Evolutionary conservation across 92 coral and sea anemone species (phyloP).

Genomic region (Palythoa grandis): DNA sequence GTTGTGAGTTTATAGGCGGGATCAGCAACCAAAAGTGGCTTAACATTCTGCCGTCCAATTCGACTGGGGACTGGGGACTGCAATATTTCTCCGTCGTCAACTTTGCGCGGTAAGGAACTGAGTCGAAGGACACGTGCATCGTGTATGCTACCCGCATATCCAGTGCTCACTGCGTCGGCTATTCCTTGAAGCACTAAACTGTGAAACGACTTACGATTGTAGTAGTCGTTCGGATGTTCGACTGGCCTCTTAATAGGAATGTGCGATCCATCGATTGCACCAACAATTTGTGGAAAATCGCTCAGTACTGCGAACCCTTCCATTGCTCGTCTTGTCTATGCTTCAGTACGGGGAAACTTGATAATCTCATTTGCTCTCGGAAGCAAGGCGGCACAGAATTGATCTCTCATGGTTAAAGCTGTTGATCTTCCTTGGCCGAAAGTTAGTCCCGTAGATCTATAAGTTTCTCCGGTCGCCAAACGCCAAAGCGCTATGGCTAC

Average conservation of each 20-base stretch:
- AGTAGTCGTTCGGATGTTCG: slow-evolving; percentile 52
- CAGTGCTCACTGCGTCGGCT: slow-evolving; percentile 59
- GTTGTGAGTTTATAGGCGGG: slow-evolving; percentile 55
- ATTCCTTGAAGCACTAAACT: slow-evolving; percentile 65
- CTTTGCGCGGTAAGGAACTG: slow-evolving; percentile 50
- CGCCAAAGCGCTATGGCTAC: slow-evolving; percentile 67
- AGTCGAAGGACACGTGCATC: slow-evolving; percentile 59
- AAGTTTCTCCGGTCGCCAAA: slow-evolving; percentile 63
- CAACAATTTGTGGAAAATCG: slow-evolving; percentile 62
- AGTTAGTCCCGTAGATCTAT: slow-evolving; percentile 49
- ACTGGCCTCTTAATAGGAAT: slow-evolving; percentile 53
- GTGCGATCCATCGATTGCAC: slow-evolving; percentile 70
- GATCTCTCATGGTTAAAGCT: slow-evolving; percentile 61
- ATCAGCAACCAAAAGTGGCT: slow-evolving; percentile 53
- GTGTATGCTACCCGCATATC: slow-evolving; percentile 61
- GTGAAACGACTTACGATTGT: slow-evolving; percentile 60
- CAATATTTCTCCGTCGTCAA: slow-evolving; percentile 37
- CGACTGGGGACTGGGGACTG: slow-evolving; percentile 38
- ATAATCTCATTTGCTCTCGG: slow-evolving; percentile 50
- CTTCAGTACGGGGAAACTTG: slow-evolving; percentile 60
- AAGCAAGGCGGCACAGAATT: slow-evolving; percentile 66
- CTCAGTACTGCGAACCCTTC: slow-evolving; percentile 56
- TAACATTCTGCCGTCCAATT: slow-evolving; percentile 11
- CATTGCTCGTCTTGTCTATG: slow-evolving; percentile 57
- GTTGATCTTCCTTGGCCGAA: slow-evolving; percentile 68